phyloP scores from a whole-genome alignment of 2,888 invertebrate genomes.

The Cheilosia urbana region DNA sequence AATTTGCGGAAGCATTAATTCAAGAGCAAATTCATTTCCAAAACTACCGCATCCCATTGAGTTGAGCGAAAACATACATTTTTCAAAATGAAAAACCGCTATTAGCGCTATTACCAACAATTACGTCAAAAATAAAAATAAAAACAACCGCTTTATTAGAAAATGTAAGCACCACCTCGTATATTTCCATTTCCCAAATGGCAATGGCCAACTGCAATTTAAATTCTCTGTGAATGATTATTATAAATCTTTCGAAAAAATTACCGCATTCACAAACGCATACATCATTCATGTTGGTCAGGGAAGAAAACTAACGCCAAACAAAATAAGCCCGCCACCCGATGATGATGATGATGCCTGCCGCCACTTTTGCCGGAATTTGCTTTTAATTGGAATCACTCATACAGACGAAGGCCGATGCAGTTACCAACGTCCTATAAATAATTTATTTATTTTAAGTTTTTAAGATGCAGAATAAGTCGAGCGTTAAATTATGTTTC shows the following conservation, averaged over 20 bases:
- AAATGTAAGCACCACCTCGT: background rate
- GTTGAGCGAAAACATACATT: no score
- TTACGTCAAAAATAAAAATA: background rate
- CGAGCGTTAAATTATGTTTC: slow-evolving; percentile 42
- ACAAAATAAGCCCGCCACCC: slow-evolving; percentile 23
- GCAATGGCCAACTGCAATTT: slow-evolving; percentile 47
- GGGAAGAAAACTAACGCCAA: slow-evolving; percentile 25
- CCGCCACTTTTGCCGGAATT: slow-evolving; percentile 23
- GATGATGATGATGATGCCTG: background rate
- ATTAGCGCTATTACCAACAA: no score
- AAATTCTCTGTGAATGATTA: slow-evolving; percentile 36
- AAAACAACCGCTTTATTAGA: background rate
- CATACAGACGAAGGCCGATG: slow-evolving; percentile 25
- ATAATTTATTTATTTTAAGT: slow-evolving; percentile 21
- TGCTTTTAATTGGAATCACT: slow-evolving; percentile 53
- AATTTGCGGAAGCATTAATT: no score
- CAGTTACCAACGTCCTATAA: slow-evolving; percentile 9
- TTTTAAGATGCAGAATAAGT: slow-evolving; percentile 6
- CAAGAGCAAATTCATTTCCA: no score
- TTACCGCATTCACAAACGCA: slow-evolving; percentile 31
- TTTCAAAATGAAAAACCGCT: no score
- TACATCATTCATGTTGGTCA: slow-evolving; percentile 54
- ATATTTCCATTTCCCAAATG: slow-evolving; percentile 28
- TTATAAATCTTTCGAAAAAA: slow-evolving; percentile 35
- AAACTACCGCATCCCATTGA: no score